These are phyloP conservation scores for Mallotus villosus DNA, from an alignment of 2,797 vertebrate species.

Conservation along the genomic window DNA sequence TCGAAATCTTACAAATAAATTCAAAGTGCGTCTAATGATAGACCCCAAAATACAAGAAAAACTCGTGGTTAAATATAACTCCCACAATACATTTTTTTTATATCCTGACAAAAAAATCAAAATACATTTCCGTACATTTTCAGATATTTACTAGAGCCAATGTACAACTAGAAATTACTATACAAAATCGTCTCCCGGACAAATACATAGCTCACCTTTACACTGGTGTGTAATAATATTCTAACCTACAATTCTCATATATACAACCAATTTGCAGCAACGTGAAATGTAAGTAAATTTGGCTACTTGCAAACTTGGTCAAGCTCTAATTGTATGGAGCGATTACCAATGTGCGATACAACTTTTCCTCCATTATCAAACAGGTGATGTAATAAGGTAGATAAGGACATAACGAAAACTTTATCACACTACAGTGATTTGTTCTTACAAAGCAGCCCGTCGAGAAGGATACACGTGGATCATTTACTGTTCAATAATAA, in stretches of 20 bases:
- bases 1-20: slow-evolving; percentile 90
- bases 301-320: slow-evolving; percentile 58
- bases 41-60: slow-evolving; percentile 85
- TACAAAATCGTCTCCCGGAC: slow-evolving; percentile 98
- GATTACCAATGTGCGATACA: slow-evolving; percentile 58
- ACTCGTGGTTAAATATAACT: slow-evolving; percentile 88
- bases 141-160: slow-evolving; percentile 98
- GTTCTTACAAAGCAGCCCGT: slow-evolving; percentile 53
- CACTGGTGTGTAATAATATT: slow-evolving; percentile 81
- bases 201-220: slow-evolving; percentile 90
- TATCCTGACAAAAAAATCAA: slow-evolving; percentile 83
- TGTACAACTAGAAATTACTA: slow-evolving; percentile 99
- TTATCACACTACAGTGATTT: slow-evolving; percentile 55
- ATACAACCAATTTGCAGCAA: slow-evolving; percentile 79
- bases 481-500: slow-evolving; percentile 73
- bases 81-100: slow-evolving; percentile 76
- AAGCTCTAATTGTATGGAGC: slow-evolving; percentile 50
- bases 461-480: slow-evolving; percentile 40
- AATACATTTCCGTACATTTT: slow-evolving; percentile 95
- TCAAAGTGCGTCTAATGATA: slow-evolving; percentile 88
- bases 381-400: slow-evolving; percentile 41
- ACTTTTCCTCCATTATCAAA: slow-evolving; percentile 54
- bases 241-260: slow-evolving; percentile 89
- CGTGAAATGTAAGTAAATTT: slow-evolving; percentile 55
- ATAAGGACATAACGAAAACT: slow-evolving; percentile 46